Evolutionary conservation across 2,888 invertebrate species (phyloP).

Genomic region (Cryptocephalus primarius): DNA sequence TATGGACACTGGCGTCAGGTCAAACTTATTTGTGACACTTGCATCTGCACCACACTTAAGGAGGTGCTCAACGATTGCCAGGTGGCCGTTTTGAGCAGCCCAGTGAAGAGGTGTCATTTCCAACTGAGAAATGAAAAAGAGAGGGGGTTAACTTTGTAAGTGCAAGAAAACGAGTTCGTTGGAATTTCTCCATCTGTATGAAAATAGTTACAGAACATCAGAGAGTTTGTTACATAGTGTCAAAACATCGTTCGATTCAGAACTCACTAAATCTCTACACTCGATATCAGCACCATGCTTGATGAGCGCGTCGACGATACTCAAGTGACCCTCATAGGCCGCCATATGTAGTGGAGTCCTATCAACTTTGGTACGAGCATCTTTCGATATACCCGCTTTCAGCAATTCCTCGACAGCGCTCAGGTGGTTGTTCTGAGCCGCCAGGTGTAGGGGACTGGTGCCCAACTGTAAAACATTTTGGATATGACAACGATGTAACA

Average conservation of each 20-base stretch:
- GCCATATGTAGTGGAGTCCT: constrained; percentile 86
- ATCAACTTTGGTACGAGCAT: constrained; percentile 86
- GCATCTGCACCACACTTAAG: constrained; percentile 66
- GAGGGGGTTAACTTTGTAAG: too few species aligned
- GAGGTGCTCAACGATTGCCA: constrained; percentile 55
- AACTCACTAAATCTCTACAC: constrained; percentile 62
- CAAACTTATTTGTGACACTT: constrained; percentile 57
- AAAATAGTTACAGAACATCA: neutral
- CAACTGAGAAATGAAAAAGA: constrained; percentile 41
- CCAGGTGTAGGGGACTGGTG: constrained; percentile 80
- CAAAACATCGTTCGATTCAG: too few species aligned
- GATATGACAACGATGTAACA: too few species aligned
- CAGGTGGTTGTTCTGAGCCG: constrained; percentile 68
- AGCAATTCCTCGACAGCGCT: constrained; percentile 73
- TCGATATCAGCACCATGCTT: constrained; percentile 61
- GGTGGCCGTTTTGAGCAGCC: constrained; percentile 78
- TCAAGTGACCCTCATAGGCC: constrained; percentile 69
- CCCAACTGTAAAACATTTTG: constrained; percentile 51
- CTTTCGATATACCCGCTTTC: constrained; percentile 76
- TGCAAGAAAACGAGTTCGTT: too few species aligned
- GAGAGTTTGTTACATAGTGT: too few species aligned
- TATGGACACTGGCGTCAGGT: constrained; percentile 56
- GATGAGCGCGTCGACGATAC: constrained; percentile 59
- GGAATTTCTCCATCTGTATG: too few species aligned
- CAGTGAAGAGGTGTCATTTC: constrained; percentile 90